A percentile compares a stretch with the other conserved stretches of the same genome.
Evolutionary conservation across 1,140 invertebrate species (phyloP).

Genomic region (Drosophila teissieri): DNA sequence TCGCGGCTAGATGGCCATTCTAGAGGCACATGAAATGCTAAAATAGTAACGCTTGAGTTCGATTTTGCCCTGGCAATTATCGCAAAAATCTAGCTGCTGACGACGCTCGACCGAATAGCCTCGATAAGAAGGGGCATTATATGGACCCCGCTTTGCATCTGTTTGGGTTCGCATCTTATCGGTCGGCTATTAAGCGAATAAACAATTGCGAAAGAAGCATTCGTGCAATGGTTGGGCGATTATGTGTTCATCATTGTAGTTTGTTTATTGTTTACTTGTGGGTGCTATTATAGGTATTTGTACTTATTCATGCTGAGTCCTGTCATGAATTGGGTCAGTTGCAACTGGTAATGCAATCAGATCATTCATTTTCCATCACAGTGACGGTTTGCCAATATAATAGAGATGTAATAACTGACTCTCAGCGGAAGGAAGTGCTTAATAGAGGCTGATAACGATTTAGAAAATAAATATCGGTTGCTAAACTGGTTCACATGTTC

Average conservation of each 20-base stretch:
- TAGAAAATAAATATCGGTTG: too few relatives aligned
- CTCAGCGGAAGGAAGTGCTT: not conserved
- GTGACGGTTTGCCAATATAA: too few relatives aligned
- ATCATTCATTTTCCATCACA: not conserved
- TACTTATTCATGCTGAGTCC: not conserved
- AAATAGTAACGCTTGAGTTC: slow-evolving; percentile 45
- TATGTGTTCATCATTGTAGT: slow-evolving; percentile 5
- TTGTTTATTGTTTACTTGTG: slow-evolving; percentile 5
- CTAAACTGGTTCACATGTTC: too few relatives aligned
- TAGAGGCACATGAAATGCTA: slow-evolving; percentile 43
- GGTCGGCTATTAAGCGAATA: slow-evolving; percentile 12
- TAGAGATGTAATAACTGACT: not conserved
- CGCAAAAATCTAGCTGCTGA: slow-evolving; percentile 5
- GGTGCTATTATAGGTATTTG: not conserved
- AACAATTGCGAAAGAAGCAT: slow-evolving; percentile 41
- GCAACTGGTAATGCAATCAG: not conserved
- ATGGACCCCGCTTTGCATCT: slow-evolving; percentile 8
- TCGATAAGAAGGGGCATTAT: slow-evolving; percentile 30
- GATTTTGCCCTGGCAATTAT: slow-evolving; percentile 12
- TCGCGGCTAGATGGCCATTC: slow-evolving; percentile 38
- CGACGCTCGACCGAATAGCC: slow-evolving; percentile 6
- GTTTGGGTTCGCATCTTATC: slow-evolving; percentile 43
- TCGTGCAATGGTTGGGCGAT: slow-evolving; percentile 7
- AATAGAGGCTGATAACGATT: not conserved
- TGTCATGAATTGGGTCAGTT: not conserved